Conservation (phyloP, 2,888 invertebrate species). For the Dasysyrphus albostriatus region DNA sequence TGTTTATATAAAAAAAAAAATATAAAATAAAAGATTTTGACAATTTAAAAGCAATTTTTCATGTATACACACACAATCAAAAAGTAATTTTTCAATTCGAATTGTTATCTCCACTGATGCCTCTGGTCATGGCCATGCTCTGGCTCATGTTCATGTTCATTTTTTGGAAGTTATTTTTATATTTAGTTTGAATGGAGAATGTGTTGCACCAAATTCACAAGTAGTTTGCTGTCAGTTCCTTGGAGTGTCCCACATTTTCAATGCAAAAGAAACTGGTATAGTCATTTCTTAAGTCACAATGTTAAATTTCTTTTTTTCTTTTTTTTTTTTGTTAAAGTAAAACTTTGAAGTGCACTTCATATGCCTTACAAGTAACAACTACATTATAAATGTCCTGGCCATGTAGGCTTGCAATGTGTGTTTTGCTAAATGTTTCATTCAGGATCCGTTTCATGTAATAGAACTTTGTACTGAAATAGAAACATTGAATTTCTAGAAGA, state of each 20-base stretch:
- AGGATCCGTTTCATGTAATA: background rate
- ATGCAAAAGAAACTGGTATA: conserved; percentile 15
- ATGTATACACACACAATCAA: conserved; percentile 53
- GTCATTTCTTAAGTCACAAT: conserved; percentile 42
- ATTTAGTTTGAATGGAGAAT: conserved; percentile 11
- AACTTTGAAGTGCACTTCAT: conserved; percentile 46
- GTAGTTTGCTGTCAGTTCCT: conserved; percentile 8
- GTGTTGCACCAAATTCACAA: conserved; percentile 23
- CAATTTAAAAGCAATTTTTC: conserved; percentile 73
- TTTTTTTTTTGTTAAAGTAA: conserved; percentile 29
- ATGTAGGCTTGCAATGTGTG: background rate
- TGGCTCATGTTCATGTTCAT: background rate
- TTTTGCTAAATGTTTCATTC: background rate
- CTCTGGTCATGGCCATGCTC: background rate
- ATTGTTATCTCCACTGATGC: conserved; percentile 46
- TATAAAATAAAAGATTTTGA: conserved; percentile 34
- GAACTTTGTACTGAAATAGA: background rate
- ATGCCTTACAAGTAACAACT: conserved; percentile 25
- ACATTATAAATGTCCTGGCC: background rate
- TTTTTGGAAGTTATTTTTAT: conserved; percentile 43
- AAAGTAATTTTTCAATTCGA: conserved; percentile 71
- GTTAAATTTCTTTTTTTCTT: background rate
- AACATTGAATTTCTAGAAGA: conserved; percentile 15
- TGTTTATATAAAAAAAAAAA: conserved; percentile 19
- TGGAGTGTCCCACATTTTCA: conserved; percentile 50